A percentile compares a stretch with the other conserved stretches of the same genome.
phyloP scores from a whole-genome alignment of 1,140 invertebrate species.

The Dendroctonus valens region DNA sequence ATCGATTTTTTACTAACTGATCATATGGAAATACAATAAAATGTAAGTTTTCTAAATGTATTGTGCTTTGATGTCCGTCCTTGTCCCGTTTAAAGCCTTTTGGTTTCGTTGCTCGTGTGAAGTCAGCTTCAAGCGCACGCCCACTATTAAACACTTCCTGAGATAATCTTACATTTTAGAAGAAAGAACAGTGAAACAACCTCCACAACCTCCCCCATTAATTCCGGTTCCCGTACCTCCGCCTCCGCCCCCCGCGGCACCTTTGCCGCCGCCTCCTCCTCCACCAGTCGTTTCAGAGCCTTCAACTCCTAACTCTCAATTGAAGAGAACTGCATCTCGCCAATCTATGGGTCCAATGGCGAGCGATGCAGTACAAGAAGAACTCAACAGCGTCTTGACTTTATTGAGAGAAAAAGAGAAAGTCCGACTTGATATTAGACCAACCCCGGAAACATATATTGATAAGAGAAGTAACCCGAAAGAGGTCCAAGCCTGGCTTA shows the following conservation, averaged over 20 bases:
- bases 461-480: slow-evolving; percentile 60
- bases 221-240: slow-evolving; percentile 21
- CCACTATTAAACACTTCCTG: not conserved
- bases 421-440: slow-evolving; percentile 61
- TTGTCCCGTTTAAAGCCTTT: not conserved
- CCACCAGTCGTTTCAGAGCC: slow-evolving; percentile 22
- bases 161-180: slow-evolving; percentile 21
- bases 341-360: slow-evolving; percentile 27
- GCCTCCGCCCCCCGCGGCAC: slow-evolving; percentile 35
- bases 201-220: not conserved
- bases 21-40: not conserved
- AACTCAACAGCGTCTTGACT: slow-evolving; percentile 65
- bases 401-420: slow-evolving; percentile 57
- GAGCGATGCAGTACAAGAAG: slow-evolving; percentile 62
- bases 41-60: not conserved
- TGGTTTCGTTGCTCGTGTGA: too few species aligned
- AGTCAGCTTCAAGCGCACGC: too few species aligned
- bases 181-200: slow-evolving; percentile 5
- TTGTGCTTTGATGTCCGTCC: not conserved
- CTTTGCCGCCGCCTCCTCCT: slow-evolving; percentile 37
- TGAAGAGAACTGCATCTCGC: slow-evolving; percentile 37
- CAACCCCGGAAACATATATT: slow-evolving; percentile 72
- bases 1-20: slow-evolving; percentile 21
- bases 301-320: slow-evolving; percentile 23
- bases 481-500: slow-evolving; percentile 75